These are phyloP conservation scores for Aleiodes testaceus DNA, from an alignment of 2,888 invertebrate species.

Conservation along the genomic window DNA sequence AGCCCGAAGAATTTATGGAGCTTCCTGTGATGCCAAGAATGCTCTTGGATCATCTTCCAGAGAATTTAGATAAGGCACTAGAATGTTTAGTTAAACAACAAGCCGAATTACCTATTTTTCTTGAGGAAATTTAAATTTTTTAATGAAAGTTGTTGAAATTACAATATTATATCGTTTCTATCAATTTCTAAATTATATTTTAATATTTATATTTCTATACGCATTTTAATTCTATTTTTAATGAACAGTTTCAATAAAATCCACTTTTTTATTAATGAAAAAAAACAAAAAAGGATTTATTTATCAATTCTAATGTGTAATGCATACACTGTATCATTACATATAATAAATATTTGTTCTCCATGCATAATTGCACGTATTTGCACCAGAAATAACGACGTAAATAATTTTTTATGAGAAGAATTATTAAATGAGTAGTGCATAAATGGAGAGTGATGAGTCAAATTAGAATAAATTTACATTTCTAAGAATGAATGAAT, in stretches of 20 bases:
- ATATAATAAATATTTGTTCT: slow-evolving; percentile 14
- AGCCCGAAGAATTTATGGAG: slow-evolving; percentile 86
- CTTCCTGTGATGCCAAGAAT: slow-evolving; percentile 89
- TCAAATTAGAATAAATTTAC: background rate
- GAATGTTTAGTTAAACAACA: slow-evolving; percentile 76
- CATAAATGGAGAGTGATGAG: no score
- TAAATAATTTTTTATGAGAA: background rate
- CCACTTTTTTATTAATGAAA: slow-evolving; percentile 15
- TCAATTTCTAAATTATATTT: background rate
- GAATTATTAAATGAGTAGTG: no score
- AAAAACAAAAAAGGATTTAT: background rate
- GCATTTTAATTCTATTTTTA: background rate
- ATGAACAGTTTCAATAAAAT: background rate
- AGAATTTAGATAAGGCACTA: slow-evolving; percentile 83
- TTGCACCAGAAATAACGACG: background rate
- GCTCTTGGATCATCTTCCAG: slow-evolving; percentile 89
- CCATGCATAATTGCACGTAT: background rate
- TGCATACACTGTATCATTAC: background rate
- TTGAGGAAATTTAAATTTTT: slow-evolving; percentile 42
- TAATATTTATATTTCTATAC: background rate
- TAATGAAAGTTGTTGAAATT: background rate
- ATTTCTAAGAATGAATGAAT: slow-evolving; percentile 50
- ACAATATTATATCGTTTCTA: background rate
- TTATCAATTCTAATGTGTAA: background rate
- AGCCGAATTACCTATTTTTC: slow-evolving; percentile 60